phyloP scores from a whole-genome alignment of 1,140 invertebrate genomes.

The Octopus bimaculoides region DNA sequence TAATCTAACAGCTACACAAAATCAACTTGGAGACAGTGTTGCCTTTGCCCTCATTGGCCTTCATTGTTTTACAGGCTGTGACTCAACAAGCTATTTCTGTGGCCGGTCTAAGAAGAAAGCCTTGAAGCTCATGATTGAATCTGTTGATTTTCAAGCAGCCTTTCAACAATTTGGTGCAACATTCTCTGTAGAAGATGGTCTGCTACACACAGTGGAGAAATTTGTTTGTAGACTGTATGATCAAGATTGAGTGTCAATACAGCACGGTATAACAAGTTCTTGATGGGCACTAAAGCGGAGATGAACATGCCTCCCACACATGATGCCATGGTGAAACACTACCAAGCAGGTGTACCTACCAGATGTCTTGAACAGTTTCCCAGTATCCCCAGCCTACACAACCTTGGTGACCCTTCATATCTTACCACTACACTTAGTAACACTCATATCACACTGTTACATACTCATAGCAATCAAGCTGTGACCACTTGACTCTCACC shows the following conservation, averaged over 20 bases:
- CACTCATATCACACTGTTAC: too few relatives aligned
- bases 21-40: neutral
- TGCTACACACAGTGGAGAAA: neutral
- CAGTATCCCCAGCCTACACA: too few relatives aligned
- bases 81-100: neutral
- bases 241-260: slow-evolving; percentile 9
- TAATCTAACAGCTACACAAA: neutral
- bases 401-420: too few relatives aligned
- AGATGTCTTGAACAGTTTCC: too few relatives aligned
- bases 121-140: neutral
- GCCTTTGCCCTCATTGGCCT: slow-evolving; percentile 13
- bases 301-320: neutral
- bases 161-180: neutral
- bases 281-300: neutral
- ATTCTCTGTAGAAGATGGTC: neutral
- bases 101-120: slow-evolving; percentile 13
- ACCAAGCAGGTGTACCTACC: too few relatives aligned
- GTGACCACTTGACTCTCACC: too few relatives aligned
- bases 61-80: slow-evolving; percentile 17
- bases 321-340: neutral
- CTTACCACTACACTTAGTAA: too few relatives aligned
- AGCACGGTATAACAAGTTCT: slow-evolving; percentile 2
- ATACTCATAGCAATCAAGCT: too few relatives aligned
- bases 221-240: slow-evolving; percentile 15
- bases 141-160: neutral